Evolutionary conservation across 2,797 vertebrate species (phyloP).

Genomic region (Aulostomus chinensis): DNA sequence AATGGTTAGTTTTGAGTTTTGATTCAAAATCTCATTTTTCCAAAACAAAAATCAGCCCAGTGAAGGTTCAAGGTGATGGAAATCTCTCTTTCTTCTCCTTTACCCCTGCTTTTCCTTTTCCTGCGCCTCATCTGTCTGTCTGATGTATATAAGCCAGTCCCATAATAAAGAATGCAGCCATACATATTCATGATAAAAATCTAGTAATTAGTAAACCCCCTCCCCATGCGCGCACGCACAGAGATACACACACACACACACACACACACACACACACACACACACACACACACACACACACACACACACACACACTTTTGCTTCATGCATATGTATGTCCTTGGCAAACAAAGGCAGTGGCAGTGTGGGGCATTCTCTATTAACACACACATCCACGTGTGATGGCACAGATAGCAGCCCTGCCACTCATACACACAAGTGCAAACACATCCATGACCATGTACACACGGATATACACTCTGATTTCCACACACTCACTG

Average conservation of each 20-base stretch:
- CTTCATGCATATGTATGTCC: constrained; percentile 85
- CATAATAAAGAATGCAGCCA: constrained; percentile 84
- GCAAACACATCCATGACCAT: constrained; percentile 32
- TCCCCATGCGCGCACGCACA: constrained; percentile 25
- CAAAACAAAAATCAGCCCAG: constrained; percentile 36
- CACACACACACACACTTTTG: constrained; percentile 23
- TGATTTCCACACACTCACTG: constrained; percentile 12
- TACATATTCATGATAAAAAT: constrained; percentile 89
- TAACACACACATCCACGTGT: constrained; percentile 80
- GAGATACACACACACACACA: constrained; percentile 38
- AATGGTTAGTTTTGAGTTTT: no score
- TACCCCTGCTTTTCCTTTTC: constrained; percentile 42
- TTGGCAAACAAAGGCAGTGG: constrained; percentile 84
- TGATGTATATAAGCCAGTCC: constrained; percentile 82
- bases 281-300: constrained; percentile 37
- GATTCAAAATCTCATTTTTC: constrained; percentile 43
- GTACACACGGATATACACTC: neutral
- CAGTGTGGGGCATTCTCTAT: constrained; percentile 81
- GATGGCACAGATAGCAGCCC: constrained; percentile 81
- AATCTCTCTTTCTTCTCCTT: constrained; percentile 32
- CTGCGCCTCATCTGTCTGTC: constrained; percentile 69
- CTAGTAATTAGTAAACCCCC: constrained; percentile 84
- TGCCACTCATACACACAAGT: constrained; percentile 74
- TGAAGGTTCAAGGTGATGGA: constrained; percentile 44
- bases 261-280: constrained; percentile 30